Base-by-base conservation (phyloP, 2,888 invertebrate genomes). In the Sussaba pulchella region DNA sequence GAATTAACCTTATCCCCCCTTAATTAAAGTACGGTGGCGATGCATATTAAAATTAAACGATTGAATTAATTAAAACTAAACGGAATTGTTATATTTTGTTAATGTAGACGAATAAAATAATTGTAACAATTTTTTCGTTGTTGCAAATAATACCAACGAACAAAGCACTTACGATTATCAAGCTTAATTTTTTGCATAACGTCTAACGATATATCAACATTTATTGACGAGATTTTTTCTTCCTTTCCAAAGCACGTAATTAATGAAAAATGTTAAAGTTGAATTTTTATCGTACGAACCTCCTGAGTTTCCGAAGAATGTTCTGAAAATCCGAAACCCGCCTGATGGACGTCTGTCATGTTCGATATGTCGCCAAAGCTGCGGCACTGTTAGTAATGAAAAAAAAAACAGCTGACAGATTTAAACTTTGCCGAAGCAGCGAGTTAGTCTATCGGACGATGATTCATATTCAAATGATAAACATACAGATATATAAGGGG, bases 331-430 rank as follows among this genome's bases (percentile, higher is more conserved):
- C 87, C 89, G 45, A 89, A 89, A 79, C 87, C 78, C 84, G 84
- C 84, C 84, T 89, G 88, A 84, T 92, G 92, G 82, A 92, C 92
- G 82, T 93, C 93, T 73, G 91, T 92, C 86, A 94, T 92, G 91
- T 93, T 94, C 87, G 94, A 94, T 88, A 94, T 92, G 92, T 94
- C 94, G 88, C 94, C 94, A 90, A 94, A 94, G 92, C 94, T 94
- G 90, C 94, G 94, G 92, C 94, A 94, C 94, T 94, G 93, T 90
- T 89, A 90, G 88, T 89, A 86, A 90, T 86, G 57, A 79, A 76
- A 69, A 71, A 63, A 88, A 89, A 87, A 85, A 87, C 83, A 87
- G 85, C 88, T 86, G 85, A 86, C 86, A 86, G 85, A 82, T 85
- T 81, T 82, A 72, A 78, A 61, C n/a, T 82, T 73, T 75, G 69